phyloP scores from a whole-genome alignment of 2,113 vertebrate species.

The Petrocephalus zakoni region DNA sequence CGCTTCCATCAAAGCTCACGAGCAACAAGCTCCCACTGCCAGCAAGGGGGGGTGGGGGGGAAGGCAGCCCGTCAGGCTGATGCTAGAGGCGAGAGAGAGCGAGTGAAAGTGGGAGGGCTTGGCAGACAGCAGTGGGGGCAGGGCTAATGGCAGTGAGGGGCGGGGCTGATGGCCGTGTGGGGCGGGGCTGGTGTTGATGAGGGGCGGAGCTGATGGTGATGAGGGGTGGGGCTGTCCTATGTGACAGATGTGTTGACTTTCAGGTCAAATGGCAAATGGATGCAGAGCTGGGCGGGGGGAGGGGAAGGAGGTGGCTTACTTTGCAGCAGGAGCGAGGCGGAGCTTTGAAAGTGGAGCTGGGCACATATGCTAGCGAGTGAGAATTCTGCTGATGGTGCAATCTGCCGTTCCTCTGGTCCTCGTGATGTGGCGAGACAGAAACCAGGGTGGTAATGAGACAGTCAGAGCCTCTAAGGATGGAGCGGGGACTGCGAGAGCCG shows the following conservation, averaged over 20 bases:
- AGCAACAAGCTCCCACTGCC: constrained; percentile 2
- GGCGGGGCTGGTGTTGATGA: neutral
- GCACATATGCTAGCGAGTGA: neutral
- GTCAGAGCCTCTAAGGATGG: neutral
- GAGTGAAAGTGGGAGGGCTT: neutral
- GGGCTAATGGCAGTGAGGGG: neutral
- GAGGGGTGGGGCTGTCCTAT: neutral
- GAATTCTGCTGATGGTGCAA: neutral
- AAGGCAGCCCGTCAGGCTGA: neutral
- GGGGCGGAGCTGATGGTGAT: neutral
- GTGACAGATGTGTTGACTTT: constrained; percentile 13
- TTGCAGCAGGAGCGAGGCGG: neutral
- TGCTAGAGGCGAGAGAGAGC: neutral
- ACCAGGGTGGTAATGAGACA: neutral
- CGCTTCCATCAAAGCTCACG: neutral
- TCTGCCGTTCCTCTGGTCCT: neutral
- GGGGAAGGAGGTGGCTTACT: neutral
- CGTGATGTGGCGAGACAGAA: neutral
- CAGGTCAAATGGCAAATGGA: neutral
- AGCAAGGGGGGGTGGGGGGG: neutral
- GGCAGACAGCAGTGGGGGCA: neutral
- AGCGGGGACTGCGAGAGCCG: neutral
- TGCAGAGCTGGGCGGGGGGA: neutral
- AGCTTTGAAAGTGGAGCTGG: neutral
- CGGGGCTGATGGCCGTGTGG: neutral